Percentiles rank a stretch among this genome's conserved stretches.
Conservation (phyloP, 2,888 invertebrate species). For the Tubiluchus corallicola region DNA sequence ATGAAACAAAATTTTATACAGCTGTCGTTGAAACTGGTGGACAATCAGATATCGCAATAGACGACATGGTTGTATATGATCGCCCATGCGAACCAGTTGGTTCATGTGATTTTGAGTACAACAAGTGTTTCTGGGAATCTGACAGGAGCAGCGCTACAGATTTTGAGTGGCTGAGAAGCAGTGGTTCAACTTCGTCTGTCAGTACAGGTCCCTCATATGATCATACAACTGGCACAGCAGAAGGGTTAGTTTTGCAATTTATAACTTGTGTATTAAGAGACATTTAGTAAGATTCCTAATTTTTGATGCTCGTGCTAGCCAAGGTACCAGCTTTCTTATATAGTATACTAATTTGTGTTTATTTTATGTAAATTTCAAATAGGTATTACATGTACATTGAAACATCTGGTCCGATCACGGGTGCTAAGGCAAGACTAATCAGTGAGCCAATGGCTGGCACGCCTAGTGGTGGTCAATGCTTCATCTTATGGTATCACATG, state of each 20-base stretch:
- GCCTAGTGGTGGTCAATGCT: constrained; percentile 9
- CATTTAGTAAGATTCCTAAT: no score
- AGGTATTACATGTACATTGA: not conserved
- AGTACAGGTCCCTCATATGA: not conserved
- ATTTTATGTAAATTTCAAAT: no score
- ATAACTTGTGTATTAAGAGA: no score
- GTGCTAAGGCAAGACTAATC: not conserved
- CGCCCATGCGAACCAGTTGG: not conserved
- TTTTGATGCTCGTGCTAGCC: no score
- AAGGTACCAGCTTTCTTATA: no score
- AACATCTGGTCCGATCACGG: not conserved
- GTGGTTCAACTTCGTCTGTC: not conserved
- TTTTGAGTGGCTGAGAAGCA: not conserved
- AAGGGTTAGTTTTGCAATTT: not conserved
- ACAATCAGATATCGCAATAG: not conserved
- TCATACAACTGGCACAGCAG: not conserved
- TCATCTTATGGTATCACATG: constrained; percentile 15
- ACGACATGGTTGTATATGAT: not conserved
- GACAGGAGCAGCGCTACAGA: not conserved
- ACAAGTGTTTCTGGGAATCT: not conserved
- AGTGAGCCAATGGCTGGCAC: not conserved
- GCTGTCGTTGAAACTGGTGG: no score
- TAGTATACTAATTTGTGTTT: no score
- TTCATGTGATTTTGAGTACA: not conserved
- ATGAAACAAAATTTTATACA: no score